Conservation (phyloP, 1,140 invertebrate species). For the Megathymus violae region DNA sequence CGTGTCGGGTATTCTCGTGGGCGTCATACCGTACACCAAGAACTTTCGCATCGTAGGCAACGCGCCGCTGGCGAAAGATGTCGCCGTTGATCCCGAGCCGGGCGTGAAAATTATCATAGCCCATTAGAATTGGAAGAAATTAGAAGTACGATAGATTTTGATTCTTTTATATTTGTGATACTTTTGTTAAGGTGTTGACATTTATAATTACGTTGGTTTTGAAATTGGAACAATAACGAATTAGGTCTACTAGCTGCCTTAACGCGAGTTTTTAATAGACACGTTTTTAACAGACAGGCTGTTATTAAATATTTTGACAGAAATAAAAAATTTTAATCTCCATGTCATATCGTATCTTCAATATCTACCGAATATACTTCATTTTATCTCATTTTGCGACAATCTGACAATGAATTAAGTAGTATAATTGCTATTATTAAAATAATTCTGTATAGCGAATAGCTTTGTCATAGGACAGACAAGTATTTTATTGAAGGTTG, state of each 20-base stretch:
- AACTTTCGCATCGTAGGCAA: constrained; percentile 87
- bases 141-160: not conserved
- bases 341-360: too few species aligned
- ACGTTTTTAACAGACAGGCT: too few species aligned
- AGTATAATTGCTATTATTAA: not conserved
- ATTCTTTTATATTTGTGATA: not conserved
- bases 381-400: too few species aligned
- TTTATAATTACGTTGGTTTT: too few species aligned
- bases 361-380: too few species aligned
- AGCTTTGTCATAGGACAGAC: not conserved
- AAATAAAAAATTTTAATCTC: too few species aligned
- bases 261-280: too few species aligned
- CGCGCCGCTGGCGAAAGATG: constrained; percentile 86
- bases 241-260: too few species aligned
- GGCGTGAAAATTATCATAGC: constrained; percentile 73
- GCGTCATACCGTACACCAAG: constrained; percentile 86
- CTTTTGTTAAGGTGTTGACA: too few species aligned
- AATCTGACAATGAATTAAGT: constrained; percentile 2
- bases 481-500: not conserved
- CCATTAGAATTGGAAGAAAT: constrained; percentile 51
- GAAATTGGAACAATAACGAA: too few species aligned
- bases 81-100: constrained; percentile 67
- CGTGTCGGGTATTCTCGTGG: constrained; percentile 89
- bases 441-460: constrained; percentile 7
- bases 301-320: too few species aligned